Evolutionary conservation across 2,797 vertebrate species (phyloP).

Genomic region (Argentina silus): DNA sequence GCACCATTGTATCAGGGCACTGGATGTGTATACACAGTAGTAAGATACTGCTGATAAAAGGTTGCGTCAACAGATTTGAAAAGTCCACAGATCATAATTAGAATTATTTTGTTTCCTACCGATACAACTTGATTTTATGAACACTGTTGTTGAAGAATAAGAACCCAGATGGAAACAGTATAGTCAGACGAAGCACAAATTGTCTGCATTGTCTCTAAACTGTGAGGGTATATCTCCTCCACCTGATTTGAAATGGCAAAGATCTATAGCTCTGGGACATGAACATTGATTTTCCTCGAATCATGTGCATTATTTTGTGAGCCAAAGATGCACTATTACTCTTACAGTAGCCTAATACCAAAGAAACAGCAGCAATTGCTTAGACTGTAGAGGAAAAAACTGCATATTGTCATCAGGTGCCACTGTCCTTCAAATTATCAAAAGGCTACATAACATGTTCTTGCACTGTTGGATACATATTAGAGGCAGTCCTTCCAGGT

Average conservation of each 20-base stretch:
- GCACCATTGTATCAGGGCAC: neutral
- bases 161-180: neutral
- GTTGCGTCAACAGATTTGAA: neutral
- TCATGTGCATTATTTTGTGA: neutral
- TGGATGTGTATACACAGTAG: neutral
- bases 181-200: neutral
- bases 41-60: neutral
- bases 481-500: no score
- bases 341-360: no score
- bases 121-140: neutral
- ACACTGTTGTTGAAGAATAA: no score
- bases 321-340: no score
- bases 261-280: conserved; percentile 8
- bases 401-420: no score
- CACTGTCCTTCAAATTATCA: no score
- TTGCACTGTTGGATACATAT: no score
- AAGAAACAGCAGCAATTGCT: no score
- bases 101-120: neutral
- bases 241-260: conserved; percentile 13
- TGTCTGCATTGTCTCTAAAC: neutral
- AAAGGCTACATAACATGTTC: no score
- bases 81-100: neutral
- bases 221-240: neutral
- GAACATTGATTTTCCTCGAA: conserved; percentile 4
- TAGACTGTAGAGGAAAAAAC: no score